These are phyloP conservation scores for Semaprochilodus insignis DNA, from an alignment of 2,797 vertebrate species.

Conservation along the genomic window DNA sequence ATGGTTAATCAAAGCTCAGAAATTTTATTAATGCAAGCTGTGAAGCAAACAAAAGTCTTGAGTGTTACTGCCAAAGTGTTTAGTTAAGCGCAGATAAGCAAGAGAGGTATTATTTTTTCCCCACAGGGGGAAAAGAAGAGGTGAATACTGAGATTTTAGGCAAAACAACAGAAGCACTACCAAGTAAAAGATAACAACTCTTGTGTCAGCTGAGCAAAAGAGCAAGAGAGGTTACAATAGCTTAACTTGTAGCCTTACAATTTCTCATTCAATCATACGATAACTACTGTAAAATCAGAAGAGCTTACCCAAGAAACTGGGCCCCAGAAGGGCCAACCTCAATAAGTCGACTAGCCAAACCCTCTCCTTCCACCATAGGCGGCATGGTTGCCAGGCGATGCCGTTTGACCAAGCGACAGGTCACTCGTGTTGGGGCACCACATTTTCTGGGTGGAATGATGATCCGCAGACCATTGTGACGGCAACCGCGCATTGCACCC, in stretches of 20 bases:
- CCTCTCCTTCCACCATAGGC: conserved; percentile 96
- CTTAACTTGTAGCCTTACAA: neutral
- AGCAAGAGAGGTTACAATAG: too few species aligned
- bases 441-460: conserved; percentile 96
- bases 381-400: conserved; percentile 97
- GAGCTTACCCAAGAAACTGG: conserved; percentile 97
- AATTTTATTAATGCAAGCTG: conserved; percentile 44
- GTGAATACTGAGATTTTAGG: conserved; percentile 17
- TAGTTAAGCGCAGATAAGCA: conserved; percentile 40
- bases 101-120: conserved; percentile 1
- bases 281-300: neutral
- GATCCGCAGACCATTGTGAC: conserved; percentile 94
- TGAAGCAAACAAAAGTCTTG: conserved; percentile 40
- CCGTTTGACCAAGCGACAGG: conserved; percentile 95
- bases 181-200: neutral
- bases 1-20: conserved; percentile 26
- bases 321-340: conserved; percentile 97
- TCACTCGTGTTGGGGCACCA: conserved; percentile 93
- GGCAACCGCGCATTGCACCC: conserved; percentile 95
- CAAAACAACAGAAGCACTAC: neutral
- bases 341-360: conserved; percentile 92
- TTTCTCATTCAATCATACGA: neutral
- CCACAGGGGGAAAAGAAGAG: conserved; percentile 16
- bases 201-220: too few species aligned
- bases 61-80: conserved; percentile 36